These are phyloP conservation scores for Tridacna gigas DNA, from an alignment of 2,888 invertebrate genomes.

Conservation along the genomic window DNA sequence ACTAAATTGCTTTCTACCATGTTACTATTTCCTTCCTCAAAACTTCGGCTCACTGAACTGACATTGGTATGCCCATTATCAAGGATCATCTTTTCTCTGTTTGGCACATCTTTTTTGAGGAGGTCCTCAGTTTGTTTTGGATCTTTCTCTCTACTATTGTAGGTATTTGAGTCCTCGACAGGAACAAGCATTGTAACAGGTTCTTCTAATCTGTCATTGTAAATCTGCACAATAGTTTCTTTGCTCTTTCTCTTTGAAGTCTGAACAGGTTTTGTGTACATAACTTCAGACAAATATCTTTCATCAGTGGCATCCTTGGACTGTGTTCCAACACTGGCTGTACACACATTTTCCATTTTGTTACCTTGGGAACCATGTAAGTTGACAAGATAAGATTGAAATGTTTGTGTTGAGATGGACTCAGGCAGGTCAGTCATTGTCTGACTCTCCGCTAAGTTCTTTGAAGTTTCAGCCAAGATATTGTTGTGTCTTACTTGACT, in stretches of 20 bases:
- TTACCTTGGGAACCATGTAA: slow-evolving; percentile 9
- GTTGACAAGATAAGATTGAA: slow-evolving; percentile 61
- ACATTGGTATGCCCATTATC: too few species aligned
- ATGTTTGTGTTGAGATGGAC: slow-evolving; percentile 67
- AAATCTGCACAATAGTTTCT: slow-evolving; percentile 5
- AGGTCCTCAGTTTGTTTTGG: neutral
- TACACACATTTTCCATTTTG: neutral
- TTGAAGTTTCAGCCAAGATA: slow-evolving; percentile 47
- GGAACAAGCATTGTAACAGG: slow-evolving; percentile 4
- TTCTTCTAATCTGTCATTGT: slow-evolving; percentile 5
- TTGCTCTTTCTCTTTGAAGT: neutral
- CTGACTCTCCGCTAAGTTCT: slow-evolving; percentile 50
- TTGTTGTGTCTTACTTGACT: slow-evolving; percentile 55
- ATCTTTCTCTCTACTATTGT: neutral
- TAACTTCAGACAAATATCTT: too few species aligned
- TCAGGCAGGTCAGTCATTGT: slow-evolving; percentile 58
- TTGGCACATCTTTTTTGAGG: neutral
- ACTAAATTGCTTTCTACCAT: neutral
- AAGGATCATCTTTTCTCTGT: neutral
- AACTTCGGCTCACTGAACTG: neutral
- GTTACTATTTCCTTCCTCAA: neutral
- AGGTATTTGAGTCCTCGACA: neutral
- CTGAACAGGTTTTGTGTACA: neutral
- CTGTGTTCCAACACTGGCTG: neutral
- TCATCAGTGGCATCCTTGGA: neutral